Evolutionary conservation across 2,113 vertebrate species (phyloP).

Genomic region (Anguilla rostrata): DNA sequence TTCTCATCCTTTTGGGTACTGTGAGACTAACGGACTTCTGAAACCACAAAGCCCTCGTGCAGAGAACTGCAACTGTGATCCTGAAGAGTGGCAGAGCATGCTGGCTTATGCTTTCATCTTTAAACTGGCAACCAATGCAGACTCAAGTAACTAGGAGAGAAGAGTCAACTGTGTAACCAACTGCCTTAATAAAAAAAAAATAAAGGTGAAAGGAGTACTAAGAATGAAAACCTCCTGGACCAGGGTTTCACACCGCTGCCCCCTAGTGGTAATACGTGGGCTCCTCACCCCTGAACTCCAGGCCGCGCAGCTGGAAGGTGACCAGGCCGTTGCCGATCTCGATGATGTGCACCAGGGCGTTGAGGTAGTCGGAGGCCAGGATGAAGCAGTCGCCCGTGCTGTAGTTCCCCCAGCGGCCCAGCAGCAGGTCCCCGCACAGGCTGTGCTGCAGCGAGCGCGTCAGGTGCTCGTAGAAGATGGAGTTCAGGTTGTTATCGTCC

Average conservation of each 20-base stretch:
- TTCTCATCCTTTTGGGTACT: too few species aligned
- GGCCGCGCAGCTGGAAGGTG: constrained; percentile 88
- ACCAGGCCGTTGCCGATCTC: constrained; percentile 88
- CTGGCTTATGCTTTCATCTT: too few species aligned
- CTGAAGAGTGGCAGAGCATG: too few species aligned
- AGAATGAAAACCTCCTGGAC: too few species aligned
- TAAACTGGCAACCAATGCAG: too few species aligned
- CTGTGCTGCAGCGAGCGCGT: constrained; percentile 88
- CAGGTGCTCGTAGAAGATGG: constrained; percentile 89
- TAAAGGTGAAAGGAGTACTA: too few species aligned
- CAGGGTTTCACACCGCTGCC: too few species aligned
- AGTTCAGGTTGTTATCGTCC: constrained; percentile 89
- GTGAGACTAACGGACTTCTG: too few species aligned
- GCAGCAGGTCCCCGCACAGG: constrained; percentile 83
- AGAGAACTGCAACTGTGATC: too few species aligned
- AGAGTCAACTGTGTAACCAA: background rate
- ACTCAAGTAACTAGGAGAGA: too few species aligned
- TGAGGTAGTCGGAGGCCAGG: constrained; percentile 90
- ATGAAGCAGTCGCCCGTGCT: constrained; percentile 87
- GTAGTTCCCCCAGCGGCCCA: constrained; percentile 89
- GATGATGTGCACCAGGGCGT: constrained; percentile 87
- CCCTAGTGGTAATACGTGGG: too few species aligned
- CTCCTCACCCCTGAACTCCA: constrained; percentile 85
- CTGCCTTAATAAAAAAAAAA: background rate
- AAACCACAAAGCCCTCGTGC: too few species aligned